Base-by-base conservation (phyloP, 2,888 invertebrate genomes). In the Agriopis aurantiaria region DNA sequence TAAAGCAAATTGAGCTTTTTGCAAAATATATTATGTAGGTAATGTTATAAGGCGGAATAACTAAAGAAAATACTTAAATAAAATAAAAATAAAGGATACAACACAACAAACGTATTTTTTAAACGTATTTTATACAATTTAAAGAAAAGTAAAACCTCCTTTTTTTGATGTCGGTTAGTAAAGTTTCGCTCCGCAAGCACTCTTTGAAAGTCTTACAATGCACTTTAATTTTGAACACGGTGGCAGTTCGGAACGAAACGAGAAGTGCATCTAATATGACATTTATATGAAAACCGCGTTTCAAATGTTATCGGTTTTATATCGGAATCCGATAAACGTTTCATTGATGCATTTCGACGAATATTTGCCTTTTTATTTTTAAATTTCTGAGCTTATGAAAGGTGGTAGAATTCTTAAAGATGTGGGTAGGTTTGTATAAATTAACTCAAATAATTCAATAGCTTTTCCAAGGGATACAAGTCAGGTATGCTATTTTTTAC, bases 261-360 rank as follows among this genome's bases (percentile, higher is more conserved):
- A 53, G 66, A 65, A 72, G 75, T 75, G 78, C 80, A 77, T 68
- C 68, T 76, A 78, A 84, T 79, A 77, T 79, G 82, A 82, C 82
- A 82, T 85, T 85, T 83, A 81, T 85, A 84, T 82, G 82, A 84
- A 80, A 80, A 78, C 80, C 82, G 82, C 83, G 82, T 82, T 83
- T 80, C 82, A 74, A 75, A 74, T 82, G 80, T 83, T 86, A 85
- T 86, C 82, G 83, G 82, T 84, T 85, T 85, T 85, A 72, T 75
- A 75, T 75, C 62, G 75, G 73, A 75, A 74, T 73, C 59, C 77
- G 74, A 77, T 77, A 73, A 72, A 59, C 43, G 66, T 71, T 71
- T 67, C 63, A 63, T 57, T 69, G 58, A 58, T 45, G 57, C 55
- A 43, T 53, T 63, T 59, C 55, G 59, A 17, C 43, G 43, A 62